Conservation (phyloP, 2,113 vertebrate species). For the Columbina picui region DNA sequence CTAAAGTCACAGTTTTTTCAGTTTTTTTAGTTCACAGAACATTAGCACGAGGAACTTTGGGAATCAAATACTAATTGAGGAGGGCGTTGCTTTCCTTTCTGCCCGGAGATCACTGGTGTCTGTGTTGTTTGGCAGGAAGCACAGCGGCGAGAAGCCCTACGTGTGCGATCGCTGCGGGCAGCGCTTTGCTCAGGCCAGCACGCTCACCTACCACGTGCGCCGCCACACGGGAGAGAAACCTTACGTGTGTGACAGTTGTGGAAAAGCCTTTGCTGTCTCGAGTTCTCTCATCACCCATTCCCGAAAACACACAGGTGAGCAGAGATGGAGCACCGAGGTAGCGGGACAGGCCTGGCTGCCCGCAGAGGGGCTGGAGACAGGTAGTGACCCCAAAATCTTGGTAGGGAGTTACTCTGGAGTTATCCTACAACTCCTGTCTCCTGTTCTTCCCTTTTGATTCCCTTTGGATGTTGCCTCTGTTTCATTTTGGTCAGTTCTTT, state of each 20-base stretch:
- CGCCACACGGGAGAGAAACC: constrained; percentile 97
- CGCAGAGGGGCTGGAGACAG: background rate
- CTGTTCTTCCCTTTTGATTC: background rate
- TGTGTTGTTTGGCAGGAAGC: constrained; percentile 79
- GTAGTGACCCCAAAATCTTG: fast-evolving
- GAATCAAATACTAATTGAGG: background rate
- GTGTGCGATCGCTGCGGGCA: constrained; percentile 94
- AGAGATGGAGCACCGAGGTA: background rate
- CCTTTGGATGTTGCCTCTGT: fast-evolving
- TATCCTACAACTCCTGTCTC: background rate
- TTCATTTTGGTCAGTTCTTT: background rate
- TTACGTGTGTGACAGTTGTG: constrained; percentile 95
- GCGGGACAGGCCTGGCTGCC: background rate
- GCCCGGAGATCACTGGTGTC: background rate
- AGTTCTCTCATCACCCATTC: constrained; percentile 97
- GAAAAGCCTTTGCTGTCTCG: constrained; percentile 96
- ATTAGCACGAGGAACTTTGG: background rate
- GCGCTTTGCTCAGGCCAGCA: constrained; percentile 96
- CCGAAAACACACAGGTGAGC: constrained; percentile 92
- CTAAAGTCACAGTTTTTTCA: fast-evolving
- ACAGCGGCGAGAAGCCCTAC: constrained; percentile 98
- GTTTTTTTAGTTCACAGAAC: background rate
- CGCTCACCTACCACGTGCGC: constrained; percentile 94
- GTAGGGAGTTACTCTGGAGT: background rate
- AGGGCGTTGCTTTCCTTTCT: background rate